Conservation (phyloP, 2,797 vertebrate genomes). For the Stomatorhinus walkeri region DNA sequence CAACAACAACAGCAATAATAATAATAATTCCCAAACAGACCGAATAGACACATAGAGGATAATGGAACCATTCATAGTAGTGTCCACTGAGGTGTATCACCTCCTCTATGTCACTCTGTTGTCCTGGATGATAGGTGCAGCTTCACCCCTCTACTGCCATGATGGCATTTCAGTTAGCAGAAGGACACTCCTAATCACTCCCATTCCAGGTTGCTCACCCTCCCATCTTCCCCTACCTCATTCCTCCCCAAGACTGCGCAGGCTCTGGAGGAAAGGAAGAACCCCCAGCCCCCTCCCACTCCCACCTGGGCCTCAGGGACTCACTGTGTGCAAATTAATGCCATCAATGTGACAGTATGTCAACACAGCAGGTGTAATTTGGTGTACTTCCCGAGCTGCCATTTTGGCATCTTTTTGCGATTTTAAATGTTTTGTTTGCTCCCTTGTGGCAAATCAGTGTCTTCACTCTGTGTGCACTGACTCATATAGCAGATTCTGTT, state of each 20-base stretch:
- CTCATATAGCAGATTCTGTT: conserved; percentile 54
- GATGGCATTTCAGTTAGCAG: neutral
- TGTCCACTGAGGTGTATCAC: neutral
- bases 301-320: neutral
- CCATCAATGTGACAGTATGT: neutral
- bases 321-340: neutral
- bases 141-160: neutral
- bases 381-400: conserved; percentile 37
- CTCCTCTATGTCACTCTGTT: conserved; percentile 2
- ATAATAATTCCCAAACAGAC: neutral
- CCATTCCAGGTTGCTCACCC: neutral
- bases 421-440: conserved; percentile 48
- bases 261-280: neutral
- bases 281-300: neutral
- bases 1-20: neutral
- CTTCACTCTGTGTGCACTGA: conserved; percentile 54
- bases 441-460: conserved; percentile 54
- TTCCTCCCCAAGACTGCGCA: neutral
- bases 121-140: neutral
- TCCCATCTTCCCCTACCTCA: neutral
- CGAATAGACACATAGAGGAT: neutral
- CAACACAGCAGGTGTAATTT: neutral
- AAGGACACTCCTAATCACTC: neutral
- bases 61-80: neutral
- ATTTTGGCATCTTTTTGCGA: conserved; percentile 21